A percentile compares a stretch with the other conserved stretches of the same genome.
These are phyloP conservation scores for Aricia agestis DNA, from an alignment of 1,140 invertebrate genomes.

Conservation along the genomic window DNA sequence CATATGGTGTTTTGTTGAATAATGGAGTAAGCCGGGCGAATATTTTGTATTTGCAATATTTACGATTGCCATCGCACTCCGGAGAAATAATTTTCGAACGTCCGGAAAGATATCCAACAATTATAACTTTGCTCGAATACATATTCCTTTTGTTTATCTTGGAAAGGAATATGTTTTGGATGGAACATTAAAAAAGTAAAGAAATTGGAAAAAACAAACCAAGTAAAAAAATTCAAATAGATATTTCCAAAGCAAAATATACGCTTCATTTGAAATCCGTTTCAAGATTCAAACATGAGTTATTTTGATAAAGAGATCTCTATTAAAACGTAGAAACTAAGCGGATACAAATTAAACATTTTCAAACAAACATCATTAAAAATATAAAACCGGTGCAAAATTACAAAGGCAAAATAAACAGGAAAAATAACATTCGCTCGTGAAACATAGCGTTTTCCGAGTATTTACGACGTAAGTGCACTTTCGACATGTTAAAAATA, in stretches of 20 bases:
- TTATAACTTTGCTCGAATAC: background rate
- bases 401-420: constrained; percentile 18
- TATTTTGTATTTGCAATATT: constrained; percentile 37
- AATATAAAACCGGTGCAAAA: constrained; percentile 8
- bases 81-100: constrained; percentile 21
- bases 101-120: constrained; percentile 25
- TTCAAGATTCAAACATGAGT: background rate
- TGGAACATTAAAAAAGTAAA: too few relatives aligned
- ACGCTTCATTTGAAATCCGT: background rate
- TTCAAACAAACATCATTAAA: constrained; percentile 3
- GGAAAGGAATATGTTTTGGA: too few relatives aligned
- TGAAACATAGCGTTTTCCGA: constrained; percentile 18
- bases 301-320: background rate
- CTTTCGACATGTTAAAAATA: constrained; percentile 22
- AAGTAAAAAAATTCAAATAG: too few relatives aligned
- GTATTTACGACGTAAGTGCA: constrained; percentile 22
- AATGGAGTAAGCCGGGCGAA: constrained; percentile 36
- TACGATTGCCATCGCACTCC: constrained; percentile 26
- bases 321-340: background rate
- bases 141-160: too few relatives aligned
- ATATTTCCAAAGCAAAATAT: too few relatives aligned
- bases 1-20: constrained; percentile 38
- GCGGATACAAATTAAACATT: background rate
- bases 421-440: constrained; percentile 7
- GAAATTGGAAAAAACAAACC: too few relatives aligned